Conservation (phyloP, 2,797 vertebrate genomes). For the Poecilia velifera region DNA sequence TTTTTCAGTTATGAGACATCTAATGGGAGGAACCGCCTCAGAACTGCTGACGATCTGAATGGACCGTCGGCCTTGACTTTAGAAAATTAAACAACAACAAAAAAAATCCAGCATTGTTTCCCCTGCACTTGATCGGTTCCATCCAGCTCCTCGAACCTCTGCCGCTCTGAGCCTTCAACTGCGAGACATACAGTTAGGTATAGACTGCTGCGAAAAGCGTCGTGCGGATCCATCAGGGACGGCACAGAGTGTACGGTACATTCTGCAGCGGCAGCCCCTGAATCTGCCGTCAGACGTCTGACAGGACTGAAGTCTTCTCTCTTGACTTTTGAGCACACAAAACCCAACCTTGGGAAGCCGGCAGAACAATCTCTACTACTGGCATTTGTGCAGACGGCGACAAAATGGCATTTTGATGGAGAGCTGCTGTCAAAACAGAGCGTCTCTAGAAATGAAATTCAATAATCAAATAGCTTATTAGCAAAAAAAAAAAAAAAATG, state of each 20-base stretch:
- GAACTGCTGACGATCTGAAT: conserved; percentile 1
- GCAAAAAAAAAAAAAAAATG: neutral
- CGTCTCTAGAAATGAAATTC: neutral
- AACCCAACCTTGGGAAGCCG: conserved; percentile 42
- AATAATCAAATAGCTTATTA: neutral
- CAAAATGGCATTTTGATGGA: conserved; percentile 5
- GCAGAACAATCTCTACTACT: conserved; percentile 15
- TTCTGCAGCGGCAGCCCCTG: conserved; percentile 22
- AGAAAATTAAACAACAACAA: conserved; percentile 8
- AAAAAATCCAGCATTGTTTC: conserved; percentile 12
- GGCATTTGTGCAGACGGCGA: conserved; percentile 18
- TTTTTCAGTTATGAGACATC: conserved; percentile 35
- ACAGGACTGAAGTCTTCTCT: conserved; percentile 10
- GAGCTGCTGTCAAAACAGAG: conserved; percentile 29
- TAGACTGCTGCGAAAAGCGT: neutral
- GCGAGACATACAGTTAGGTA: neutral
- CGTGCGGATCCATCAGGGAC: neutral
- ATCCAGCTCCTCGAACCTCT: neutral
- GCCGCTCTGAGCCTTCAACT: neutral
- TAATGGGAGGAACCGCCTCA: conserved; percentile 35
- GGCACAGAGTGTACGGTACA: conserved; percentile 7
- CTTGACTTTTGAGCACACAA: conserved; percentile 32
- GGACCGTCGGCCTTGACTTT: conserved; percentile 31
- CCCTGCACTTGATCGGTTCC: conserved; percentile 6
- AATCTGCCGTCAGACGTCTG: conserved; percentile 1